These are phyloP conservation scores for Drosophila paranaensis DNA, from an alignment of 2,888 invertebrate species.

Conservation along the genomic window DNA sequence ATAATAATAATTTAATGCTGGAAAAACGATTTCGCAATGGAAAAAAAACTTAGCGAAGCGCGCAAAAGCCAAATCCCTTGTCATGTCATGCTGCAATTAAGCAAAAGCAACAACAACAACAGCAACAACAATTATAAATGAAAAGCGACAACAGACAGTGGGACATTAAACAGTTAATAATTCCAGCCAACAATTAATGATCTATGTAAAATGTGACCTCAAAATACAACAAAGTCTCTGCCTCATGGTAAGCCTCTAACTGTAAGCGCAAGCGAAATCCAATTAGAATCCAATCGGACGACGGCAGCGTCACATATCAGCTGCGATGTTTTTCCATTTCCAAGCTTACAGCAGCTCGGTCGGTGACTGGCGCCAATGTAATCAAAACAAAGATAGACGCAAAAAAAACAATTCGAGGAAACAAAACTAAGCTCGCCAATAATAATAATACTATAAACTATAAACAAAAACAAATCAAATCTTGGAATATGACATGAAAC, in stretches of 20 bases:
- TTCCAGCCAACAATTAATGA: constrained; percentile 38
- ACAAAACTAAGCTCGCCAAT: constrained; percentile 12
- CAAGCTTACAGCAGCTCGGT: neutral
- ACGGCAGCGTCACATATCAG: constrained; percentile 22
- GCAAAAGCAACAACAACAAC: neutral
- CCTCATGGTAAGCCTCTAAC: constrained; percentile 37
- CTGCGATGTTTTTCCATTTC: constrained; percentile 10
- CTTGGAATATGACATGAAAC: constrained; percentile 4
- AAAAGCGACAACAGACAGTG: constrained; percentile 44
- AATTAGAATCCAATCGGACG: constrained; percentile 38
- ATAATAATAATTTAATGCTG: constrained; percentile 75
- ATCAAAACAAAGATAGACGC: constrained; percentile 55
- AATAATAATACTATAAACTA: neutral
- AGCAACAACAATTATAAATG: constrained; percentile 35
- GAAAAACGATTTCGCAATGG: constrained; percentile 66
- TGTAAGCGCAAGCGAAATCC: constrained; percentile 38
- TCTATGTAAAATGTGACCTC: constrained; percentile 28
- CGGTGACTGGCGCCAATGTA: constrained; percentile 64
- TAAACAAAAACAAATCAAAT: neutral
- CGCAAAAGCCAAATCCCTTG: constrained; percentile 67
- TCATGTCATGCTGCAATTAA: constrained; percentile 78
- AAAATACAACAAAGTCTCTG: constrained; percentile 18
- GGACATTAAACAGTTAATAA: constrained; percentile 19
- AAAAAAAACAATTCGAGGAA: constrained; percentile 43
- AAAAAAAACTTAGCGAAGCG: constrained; percentile 56